Evolutionary conservation across 2,113 vertebrate genomes (phyloP).

Genomic region (Microtus pennsylvanicus): DNA sequence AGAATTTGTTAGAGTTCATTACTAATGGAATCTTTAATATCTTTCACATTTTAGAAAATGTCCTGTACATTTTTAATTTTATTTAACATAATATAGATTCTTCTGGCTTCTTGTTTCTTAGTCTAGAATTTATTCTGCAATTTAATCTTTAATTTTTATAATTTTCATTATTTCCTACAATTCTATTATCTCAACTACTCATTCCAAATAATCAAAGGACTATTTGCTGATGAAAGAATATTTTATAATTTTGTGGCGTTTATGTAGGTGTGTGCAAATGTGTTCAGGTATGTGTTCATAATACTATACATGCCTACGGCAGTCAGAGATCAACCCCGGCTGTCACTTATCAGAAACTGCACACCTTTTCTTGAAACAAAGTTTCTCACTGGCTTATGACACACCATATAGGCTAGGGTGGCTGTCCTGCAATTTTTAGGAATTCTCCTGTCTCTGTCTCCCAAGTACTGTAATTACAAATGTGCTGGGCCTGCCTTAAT

Average conservation of each 20-base stretch:
- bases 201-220: conserved; percentile 36
- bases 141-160: conserved; percentile 35
- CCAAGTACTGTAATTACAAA: background rate
- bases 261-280: background rate
- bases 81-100: conserved; percentile 10
- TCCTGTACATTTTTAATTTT: background rate
- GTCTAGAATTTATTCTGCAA: conserved; percentile 28
- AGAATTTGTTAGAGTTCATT: conserved; percentile 14
- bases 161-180: background rate
- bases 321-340: background rate
- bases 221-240: background rate
- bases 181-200: conserved; percentile 22
- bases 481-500: background rate
- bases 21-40: background rate
- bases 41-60: conserved; percentile 3
- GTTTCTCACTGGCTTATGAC: background rate
- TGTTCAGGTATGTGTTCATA: background rate
- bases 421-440: background rate
- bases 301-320: background rate
- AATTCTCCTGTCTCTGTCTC: background rate
- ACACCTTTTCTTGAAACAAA: background rate
- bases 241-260: background rate
- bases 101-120: conserved; percentile 34
- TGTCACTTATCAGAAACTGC: no score
- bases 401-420: background rate